A percentile compares a stretch with the other conserved stretches of the same genome.
phyloP scores from a whole-genome alignment of 2,797 vertebrate species.

The Acanthornis magna region DNA sequence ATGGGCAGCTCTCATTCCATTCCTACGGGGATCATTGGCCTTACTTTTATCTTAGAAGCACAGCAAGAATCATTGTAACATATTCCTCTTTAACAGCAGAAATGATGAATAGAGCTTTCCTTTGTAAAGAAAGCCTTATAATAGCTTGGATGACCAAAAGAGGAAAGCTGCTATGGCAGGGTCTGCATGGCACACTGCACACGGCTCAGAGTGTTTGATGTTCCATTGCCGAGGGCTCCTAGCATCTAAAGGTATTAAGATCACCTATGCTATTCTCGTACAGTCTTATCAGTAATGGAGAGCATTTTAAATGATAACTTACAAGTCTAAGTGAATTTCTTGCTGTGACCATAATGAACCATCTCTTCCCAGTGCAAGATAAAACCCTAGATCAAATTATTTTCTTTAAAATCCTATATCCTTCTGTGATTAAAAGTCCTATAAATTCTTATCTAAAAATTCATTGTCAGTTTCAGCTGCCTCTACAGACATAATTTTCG shows the following conservation, averaged over 20 bases:
- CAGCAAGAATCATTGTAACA: background rate
- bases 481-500: background rate
- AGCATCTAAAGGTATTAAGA: background rate
- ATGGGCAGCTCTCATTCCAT: accelerated
- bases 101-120: background rate
- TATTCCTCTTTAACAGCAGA: background rate
- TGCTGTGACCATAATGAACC: background rate
- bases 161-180: background rate
- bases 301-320: background rate
- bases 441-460: background rate
- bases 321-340: background rate
- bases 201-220: accelerated
- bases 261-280: background rate
- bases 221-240: accelerated
- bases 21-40: accelerated
- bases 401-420: background rate
- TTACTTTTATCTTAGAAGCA: background rate
- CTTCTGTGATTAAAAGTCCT: background rate
- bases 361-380: background rate
- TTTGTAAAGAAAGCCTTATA: background rate
- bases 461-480: background rate
- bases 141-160: background rate
- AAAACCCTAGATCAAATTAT: background rate
- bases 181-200: background rate
- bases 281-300: background rate